These are phyloP conservation scores for Garrulus glandarius DNA, from an alignment of 2,797 vertebrate species.

Conservation along the genomic window DNA sequence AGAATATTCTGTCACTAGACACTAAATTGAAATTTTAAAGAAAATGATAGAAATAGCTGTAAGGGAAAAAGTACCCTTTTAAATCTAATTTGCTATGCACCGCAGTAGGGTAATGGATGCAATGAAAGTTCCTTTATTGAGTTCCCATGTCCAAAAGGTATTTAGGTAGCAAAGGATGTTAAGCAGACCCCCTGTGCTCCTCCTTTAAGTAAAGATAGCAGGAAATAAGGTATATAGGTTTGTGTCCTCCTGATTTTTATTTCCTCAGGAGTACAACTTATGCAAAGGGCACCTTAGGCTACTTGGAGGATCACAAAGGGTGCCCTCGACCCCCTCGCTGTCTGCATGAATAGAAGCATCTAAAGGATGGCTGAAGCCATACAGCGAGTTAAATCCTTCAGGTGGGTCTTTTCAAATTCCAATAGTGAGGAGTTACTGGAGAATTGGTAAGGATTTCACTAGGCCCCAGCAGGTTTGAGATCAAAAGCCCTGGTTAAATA, in stretches of 20 bases:
- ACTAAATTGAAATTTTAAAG: slow-evolving; percentile 96
- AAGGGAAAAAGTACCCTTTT: slow-evolving; percentile 90
- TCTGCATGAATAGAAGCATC: slow-evolving; percentile 75
- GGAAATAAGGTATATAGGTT: slow-evolving; percentile 86
- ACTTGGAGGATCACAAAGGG: slow-evolving; percentile 79
- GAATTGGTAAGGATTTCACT: slow-evolving; percentile 83
- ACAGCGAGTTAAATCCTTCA: slow-evolving; percentile 81
- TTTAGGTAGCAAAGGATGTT: slow-evolving; percentile 86
- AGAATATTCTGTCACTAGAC: slow-evolving; percentile 87
- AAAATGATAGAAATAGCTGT: slow-evolving; percentile 89
- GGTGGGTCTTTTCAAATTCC: slow-evolving; percentile 86
- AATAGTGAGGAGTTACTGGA: slow-evolving; percentile 79
- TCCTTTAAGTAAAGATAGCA: slow-evolving; percentile 82
- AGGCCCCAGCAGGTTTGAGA: slow-evolving; percentile 84
- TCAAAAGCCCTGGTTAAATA: slow-evolving; percentile 90
- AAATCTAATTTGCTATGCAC: slow-evolving; percentile 99
- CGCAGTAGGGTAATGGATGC: slow-evolving; percentile 90
- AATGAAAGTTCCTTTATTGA: slow-evolving; percentile 88
- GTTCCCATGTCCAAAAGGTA: slow-evolving; percentile 87
- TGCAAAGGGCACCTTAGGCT: slow-evolving; percentile 82
- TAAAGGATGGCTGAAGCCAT: slow-evolving; percentile 75
- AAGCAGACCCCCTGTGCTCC: slow-evolving; percentile 78
- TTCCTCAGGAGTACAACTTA: slow-evolving; percentile 79
- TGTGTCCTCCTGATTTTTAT: slow-evolving; percentile 83
- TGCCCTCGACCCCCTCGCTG: slow-evolving; percentile 68